Evolutionary conservation across 2,113 vertebrate species (phyloP).

Genomic region (Pteropus alecto): DNA sequence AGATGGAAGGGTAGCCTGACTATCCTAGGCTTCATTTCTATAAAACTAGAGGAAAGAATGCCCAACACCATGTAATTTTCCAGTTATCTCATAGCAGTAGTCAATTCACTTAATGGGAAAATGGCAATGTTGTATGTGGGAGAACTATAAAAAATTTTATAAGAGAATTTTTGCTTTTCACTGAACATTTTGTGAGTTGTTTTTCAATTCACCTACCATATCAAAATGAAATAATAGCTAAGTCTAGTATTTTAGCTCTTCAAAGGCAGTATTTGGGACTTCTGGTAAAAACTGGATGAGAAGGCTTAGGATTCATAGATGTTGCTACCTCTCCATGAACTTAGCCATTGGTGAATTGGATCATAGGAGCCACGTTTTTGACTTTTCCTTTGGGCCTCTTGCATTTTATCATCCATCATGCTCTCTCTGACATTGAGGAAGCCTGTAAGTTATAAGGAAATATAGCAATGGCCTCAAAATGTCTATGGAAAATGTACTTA

Average conservation of each 20-base stretch:
- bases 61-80: background rate
- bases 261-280: background rate
- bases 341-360: background rate
- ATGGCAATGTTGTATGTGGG: background rate
- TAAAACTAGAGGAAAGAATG: background rate
- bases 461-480: background rate
- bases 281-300: background rate
- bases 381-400: background rate
- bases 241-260: slow-evolving; percentile 1
- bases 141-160: background rate
- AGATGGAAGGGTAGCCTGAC: background rate
- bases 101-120: background rate
- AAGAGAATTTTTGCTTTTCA: background rate
- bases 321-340: background rate
- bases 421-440: background rate
- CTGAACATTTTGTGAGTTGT: background rate
- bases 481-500: background rate
- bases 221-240: background rate
- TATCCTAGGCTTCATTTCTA: background rate
- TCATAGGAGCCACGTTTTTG: background rate
- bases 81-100: background rate
- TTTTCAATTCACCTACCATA: background rate
- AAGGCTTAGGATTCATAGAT: background rate
- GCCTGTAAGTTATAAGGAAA: background rate
- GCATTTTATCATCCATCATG: background rate